Conservation (phyloP, 2,888 invertebrate genomes). For the Watsonalla cultraria region DNA sequence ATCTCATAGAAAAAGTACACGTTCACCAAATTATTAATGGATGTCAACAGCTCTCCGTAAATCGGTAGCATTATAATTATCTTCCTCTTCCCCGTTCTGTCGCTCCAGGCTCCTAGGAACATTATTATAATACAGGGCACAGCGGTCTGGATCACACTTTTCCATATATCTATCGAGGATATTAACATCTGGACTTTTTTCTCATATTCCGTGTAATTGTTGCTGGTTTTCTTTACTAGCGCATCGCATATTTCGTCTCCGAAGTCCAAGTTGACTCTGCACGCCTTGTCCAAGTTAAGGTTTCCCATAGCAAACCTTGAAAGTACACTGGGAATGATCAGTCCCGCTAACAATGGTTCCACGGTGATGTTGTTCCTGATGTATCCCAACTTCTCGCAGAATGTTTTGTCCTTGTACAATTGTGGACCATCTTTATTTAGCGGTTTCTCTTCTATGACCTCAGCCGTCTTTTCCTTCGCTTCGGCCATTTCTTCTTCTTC, state of each 20-base stretch:
- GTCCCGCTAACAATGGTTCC: conserved; percentile 84
- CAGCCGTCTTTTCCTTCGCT: conserved; percentile 38
- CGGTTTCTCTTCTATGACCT: conserved; percentile 57
- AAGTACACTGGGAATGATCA: conserved; percentile 82
- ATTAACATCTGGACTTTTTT: conserved; percentile 80
- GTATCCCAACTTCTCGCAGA: conserved; percentile 47
- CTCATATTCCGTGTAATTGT: conserved; percentile 81
- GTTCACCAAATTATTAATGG: conserved; percentile 71
- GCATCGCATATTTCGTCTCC: conserved; percentile 60
- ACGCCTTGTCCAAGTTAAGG: conserved; percentile 69
- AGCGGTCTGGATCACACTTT: conserved; percentile 73
- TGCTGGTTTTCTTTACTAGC: conserved; percentile 48
- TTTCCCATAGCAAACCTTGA: conserved; percentile 83
- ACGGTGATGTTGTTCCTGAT: conserved; percentile 81
- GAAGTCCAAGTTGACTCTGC: conserved; percentile 57
- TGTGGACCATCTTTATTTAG: conserved; percentile 41
- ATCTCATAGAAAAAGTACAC: conserved; percentile 79
- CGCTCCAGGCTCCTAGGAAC: conserved; percentile 81
- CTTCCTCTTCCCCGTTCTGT: conserved; percentile 77
- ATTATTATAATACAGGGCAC: conserved; percentile 77
- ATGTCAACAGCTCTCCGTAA: conserved; percentile 72
- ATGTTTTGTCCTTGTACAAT: conserved; percentile 47
- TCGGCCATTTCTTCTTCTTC: conserved; percentile 42
- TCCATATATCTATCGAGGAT: conserved; percentile 77
- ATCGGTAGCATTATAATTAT: conserved; percentile 78